Evolutionary conservation across 2,888 invertebrate genomes (phyloP), one percentile per base, ranked within the genome.

Genomic region (Heliconius aoede): DNA sequence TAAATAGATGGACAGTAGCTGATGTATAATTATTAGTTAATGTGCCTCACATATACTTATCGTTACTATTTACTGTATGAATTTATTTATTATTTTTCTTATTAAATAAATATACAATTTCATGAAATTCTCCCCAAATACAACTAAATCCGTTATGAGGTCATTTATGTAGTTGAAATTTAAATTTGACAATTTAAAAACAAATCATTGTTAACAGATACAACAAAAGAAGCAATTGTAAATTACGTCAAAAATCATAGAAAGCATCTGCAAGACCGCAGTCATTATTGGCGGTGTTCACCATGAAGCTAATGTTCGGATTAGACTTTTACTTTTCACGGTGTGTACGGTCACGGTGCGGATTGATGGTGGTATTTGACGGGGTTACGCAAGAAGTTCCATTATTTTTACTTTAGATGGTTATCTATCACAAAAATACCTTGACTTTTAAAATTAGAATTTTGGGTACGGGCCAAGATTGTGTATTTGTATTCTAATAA

Each of bases 261-360:
- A 58, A 58, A 72, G 58, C 72, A 18, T 40, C 13, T 11, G n/a
- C 30, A 58, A 72, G 61, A 28, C 61, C 28, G 28, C 55, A 58
- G 55, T 72, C 32, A 40, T 58, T 58, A 58, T 26, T 32, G 24
- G 18, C 58, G 24, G 58, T 30, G 36, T 26, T 36, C 40, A 36
- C 72, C 72, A 40, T 72, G 72, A 72, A 72, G 60, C 58, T 30
- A 55, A 46, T 60, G 55, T 55, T 30, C 13, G n/a, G 55, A 24
- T 69, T 61, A 26, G 26, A 72, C 72, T 72, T 72, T 72, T 72
- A 72, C 72, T 72, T 72, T 72, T 60, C 58, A 60, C 72, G 72
- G 36, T n/a, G n/a, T n/a, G n/a, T 72, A 15, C 60, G 24, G 60
- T 72, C 61, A 72, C 61, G 72, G 40, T n/a, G n/a, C 60, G 28